These are phyloP conservation scores for Enteromius mattozi DNA, from an alignment of 2,797 vertebrate genomes.

Conservation along the genomic window DNA sequence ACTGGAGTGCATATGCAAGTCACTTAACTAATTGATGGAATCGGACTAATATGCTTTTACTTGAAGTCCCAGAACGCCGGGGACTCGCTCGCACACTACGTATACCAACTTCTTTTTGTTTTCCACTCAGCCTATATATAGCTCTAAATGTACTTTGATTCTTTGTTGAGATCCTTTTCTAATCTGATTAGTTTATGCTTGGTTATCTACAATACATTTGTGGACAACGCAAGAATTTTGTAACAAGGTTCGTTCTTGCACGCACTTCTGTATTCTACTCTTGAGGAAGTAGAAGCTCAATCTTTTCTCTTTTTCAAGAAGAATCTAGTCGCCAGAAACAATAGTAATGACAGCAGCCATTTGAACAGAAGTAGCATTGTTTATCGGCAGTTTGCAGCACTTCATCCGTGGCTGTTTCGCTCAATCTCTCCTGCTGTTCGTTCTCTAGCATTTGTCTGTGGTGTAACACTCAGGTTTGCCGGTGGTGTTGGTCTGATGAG, in stretches of 20 bases:
- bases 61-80: background rate
- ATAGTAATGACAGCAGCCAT: background rate
- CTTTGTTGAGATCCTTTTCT: conserved; percentile 11
- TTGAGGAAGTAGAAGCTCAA: background rate
- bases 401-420: background rate
- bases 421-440: background rate
- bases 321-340: background rate
- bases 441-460: background rate
- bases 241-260: background rate
- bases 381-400: background rate
- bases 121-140: background rate
- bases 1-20: conserved; percentile 9
- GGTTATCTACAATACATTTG: background rate
- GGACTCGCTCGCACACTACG: background rate
- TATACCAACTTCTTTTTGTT: background rate
- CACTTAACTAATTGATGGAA: conserved; percentile 40
- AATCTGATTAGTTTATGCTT: conserved; percentile 2
- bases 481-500: background rate
- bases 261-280: background rate
- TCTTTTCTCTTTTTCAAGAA: background rate
- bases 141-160: background rate
- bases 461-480: background rate
- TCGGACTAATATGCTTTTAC: conserved; percentile 33
- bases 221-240: background rate
- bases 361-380: conserved; percentile 1